These are phyloP conservation scores for Sebastes iracundus DNA, from an alignment of 2,797 vertebrate species.

Conservation along the genomic window DNA sequence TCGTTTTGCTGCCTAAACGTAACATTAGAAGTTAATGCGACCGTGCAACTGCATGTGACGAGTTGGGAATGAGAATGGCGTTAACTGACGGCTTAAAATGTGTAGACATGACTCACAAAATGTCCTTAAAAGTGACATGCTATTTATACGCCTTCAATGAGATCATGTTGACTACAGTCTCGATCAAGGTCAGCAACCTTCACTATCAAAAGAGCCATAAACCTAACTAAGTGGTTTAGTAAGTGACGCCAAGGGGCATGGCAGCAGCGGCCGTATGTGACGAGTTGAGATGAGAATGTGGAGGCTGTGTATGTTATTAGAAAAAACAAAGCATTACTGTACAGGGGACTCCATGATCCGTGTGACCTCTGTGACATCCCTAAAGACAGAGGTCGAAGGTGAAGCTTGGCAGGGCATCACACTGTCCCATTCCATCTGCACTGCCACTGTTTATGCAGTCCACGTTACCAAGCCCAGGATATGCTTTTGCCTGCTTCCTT, in stretches of 20 bases:
- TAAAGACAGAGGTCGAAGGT: constrained; percentile 33
- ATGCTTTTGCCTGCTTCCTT: background rate
- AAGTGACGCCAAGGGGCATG: background rate
- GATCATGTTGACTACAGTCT: too few relatives aligned
- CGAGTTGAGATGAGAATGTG: too few relatives aligned
- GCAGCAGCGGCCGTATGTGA: too few relatives aligned
- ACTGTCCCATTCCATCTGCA: constrained; percentile 49
- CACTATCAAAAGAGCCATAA: background rate
- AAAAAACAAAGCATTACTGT: background rate
- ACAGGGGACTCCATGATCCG: constrained; percentile 18
- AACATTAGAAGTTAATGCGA: rapidly evolving
- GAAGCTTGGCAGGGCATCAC: constrained; percentile 19
- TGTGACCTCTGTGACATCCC: constrained; percentile 21
- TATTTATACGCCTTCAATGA: too few relatives aligned
- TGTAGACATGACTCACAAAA: too few relatives aligned
- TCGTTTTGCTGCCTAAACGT: too few relatives aligned
- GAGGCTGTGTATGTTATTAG: background rate
- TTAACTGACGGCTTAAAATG: too few relatives aligned
- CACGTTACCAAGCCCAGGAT: background rate
- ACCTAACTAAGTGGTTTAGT: background rate
- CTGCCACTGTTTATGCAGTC: constrained; percentile 22
- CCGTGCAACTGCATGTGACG: too few relatives aligned
- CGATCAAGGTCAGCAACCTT: too few relatives aligned
- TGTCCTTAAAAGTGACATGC: too few relatives aligned
- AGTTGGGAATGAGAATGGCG: too few relatives aligned